Conservation (phyloP, 2,888 invertebrate genomes). For the Apomyelois bistriatella region DNA sequence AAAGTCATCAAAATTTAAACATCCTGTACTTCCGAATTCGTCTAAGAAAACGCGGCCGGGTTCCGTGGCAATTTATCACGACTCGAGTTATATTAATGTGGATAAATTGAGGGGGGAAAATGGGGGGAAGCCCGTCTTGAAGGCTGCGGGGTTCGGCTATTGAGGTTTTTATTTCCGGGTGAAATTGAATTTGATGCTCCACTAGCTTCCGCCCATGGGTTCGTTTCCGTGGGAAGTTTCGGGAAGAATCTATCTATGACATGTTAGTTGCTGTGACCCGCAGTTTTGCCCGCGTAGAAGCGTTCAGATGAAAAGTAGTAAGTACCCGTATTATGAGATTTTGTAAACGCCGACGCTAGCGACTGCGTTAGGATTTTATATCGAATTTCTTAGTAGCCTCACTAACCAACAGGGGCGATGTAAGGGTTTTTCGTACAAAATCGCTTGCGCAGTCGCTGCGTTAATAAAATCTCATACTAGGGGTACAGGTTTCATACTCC, state of each 20-base stretch:
- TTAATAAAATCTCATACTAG: too few species aligned
- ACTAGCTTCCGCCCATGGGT: neutral
- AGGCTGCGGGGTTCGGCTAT: slow-evolving; percentile 8
- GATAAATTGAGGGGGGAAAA: slow-evolving; percentile 41
- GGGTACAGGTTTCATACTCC: too few species aligned
- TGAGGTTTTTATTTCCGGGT: slow-evolving; percentile 12
- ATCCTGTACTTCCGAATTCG: slow-evolving; percentile 63
- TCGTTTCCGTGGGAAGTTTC: neutral
- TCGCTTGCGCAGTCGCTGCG: too few species aligned
- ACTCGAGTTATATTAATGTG: slow-evolving; percentile 77
- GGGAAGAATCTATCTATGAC: neutral
- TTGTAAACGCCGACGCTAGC: too few species aligned
- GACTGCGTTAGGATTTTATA: too few species aligned
- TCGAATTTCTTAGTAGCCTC: too few species aligned
- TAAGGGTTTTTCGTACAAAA: too few species aligned
- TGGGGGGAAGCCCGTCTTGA: slow-evolving; percentile 23
- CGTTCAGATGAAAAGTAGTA: too few species aligned
- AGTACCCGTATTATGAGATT: too few species aligned
- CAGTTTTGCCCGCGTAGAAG: too few species aligned
- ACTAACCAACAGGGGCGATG: too few species aligned
- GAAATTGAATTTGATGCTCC: neutral
- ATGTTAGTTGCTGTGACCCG: too few species aligned
- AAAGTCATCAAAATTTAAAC: slow-evolving; percentile 24
- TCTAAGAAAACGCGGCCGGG: slow-evolving; percentile 74
- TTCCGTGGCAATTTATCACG: slow-evolving; percentile 75